A percentile compares a stretch with the other conserved stretches of the same genome.
These are phyloP conservation scores for Chydorus sphaericus DNA, from an alignment of 2,888 invertebrate species.

Conservation along the genomic window DNA sequence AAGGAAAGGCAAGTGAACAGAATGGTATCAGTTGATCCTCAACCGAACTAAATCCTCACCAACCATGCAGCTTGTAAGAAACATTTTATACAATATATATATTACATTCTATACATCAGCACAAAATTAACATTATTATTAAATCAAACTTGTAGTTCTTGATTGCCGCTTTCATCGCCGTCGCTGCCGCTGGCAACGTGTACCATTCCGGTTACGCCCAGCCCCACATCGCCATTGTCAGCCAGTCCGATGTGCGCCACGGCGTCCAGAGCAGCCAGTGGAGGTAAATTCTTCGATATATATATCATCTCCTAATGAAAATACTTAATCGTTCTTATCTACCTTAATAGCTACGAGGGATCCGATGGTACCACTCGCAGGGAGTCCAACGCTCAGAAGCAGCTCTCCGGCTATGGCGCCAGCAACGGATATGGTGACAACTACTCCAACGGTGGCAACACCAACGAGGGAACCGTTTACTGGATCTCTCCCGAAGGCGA, in stretches of 20 bases:
- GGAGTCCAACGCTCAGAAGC: background rate
- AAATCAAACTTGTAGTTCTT: too few species aligned
- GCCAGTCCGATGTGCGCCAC: constrained; percentile 13
- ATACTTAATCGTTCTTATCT: background rate
- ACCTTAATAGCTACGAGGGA: background rate
- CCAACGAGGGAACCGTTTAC: constrained; percentile 37
- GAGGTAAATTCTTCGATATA: background rate
- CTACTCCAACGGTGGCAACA: constrained; percentile 15
- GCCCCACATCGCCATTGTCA: constrained; percentile 9
- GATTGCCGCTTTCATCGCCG: background rate
- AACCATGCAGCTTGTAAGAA: background rate
- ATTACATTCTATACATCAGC: too few species aligned
- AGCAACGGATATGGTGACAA: too few species aligned
- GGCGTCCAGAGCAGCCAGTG: constrained; percentile 12
- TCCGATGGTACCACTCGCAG: constrained; percentile 1
- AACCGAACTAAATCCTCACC: background rate
- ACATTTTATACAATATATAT: too few species aligned
- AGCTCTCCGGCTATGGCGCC: background rate
- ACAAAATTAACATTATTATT: too few species aligned
- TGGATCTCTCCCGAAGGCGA: constrained; percentile 37
- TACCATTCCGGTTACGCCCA: background rate
- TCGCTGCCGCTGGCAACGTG: background rate
- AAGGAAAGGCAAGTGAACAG: background rate
- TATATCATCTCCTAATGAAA: background rate
- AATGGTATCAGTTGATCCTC: background rate